Conservation (phyloP, 2,797 vertebrate genomes). For the Sebastolobus alascanus region DNA sequence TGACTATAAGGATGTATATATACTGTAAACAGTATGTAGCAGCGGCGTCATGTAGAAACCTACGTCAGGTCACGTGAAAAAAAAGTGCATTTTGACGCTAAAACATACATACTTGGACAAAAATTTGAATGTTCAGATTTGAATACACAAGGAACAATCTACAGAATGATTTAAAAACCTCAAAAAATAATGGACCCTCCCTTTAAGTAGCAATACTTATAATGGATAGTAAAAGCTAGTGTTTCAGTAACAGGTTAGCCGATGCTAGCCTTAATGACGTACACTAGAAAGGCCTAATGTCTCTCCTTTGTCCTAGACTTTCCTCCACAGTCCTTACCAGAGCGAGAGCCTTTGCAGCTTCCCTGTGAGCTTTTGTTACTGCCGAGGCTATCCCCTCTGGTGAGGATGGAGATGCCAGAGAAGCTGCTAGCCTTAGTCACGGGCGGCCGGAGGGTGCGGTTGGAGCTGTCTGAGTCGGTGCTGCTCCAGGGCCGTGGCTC, state of each 20-base stretch:
- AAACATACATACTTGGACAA: no score
- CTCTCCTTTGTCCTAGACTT: not conserved
- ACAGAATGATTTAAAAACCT: no score
- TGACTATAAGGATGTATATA: no score
- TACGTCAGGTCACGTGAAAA: no score
- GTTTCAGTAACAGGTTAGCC: not conserved
- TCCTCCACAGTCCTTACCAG: constrained; percentile 73
- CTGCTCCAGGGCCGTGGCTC: constrained; percentile 99
- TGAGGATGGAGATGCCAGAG: constrained; percentile 98
- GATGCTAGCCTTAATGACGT: not conserved
- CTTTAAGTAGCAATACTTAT: not conserved
- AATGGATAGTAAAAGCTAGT: not conserved
- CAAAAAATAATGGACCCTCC: no score
- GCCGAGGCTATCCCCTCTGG: constrained; percentile 95
- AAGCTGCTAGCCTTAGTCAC: constrained; percentile 99
- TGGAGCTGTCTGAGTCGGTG: constrained; percentile 96
- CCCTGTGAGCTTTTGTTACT: constrained; percentile 92
- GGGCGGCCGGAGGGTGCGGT: constrained; percentile 92
- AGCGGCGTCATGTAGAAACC: no score
- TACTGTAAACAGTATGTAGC: no score
- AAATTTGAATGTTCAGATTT: no score
- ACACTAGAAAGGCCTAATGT: not conserved
- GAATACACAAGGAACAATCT: no score
- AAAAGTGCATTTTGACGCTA: no score
- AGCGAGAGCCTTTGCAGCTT: constrained; percentile 87